Base-by-base conservation (phyloP, 2,113 vertebrate genomes). In the Thunnus maccoyii region DNA sequence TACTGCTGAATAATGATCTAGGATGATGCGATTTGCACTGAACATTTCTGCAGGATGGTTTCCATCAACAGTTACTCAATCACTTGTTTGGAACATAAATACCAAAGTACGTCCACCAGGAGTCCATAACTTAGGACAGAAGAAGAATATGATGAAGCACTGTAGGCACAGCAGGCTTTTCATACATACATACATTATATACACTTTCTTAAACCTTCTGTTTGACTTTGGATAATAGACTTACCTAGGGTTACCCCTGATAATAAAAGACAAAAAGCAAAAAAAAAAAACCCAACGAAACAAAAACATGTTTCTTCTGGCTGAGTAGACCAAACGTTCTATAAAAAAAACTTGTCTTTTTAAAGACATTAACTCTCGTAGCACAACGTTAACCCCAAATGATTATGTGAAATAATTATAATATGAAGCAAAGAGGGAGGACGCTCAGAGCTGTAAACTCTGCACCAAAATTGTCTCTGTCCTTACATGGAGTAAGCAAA, bases 81-180 rank as follows among this genome's bases (percentile, higher is more conserved):
- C 25, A 50, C 22, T 80, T 73, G 8, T 86, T 73, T 78, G 72
- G 85, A 83, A 85, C 60, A 74, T 74, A 72, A 74, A 82, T 22
- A 73, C 70, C 76, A 46, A 54, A 76, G 47, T 81, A 63, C 4
- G 20, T 81, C 75, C 54, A 73, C 41, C 55, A 64, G 54, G 20
- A 63, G 51, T 74, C 72, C 81, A 67, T 41, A 73, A 76, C 66
- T 79, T 63, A 76, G 73, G 76, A 88, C 41, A 82, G 22, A 69
- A 75, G 50, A 76, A 70, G 51, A 86, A 80, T 62, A 86, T 78
- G 76, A 80, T 48, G 63, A 67, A 88, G 69, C 85, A 87, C 84
- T 77, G 56, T 87, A 93, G 91, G 92, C 91, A 92, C 92, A 88
- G 77, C 83, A 90, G 89, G 88, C 84, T 92, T 86, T 86, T 84